phyloP scores from a whole-genome alignment of 2,797 vertebrate species.

The Poeciliopsis presidionis region DNA sequence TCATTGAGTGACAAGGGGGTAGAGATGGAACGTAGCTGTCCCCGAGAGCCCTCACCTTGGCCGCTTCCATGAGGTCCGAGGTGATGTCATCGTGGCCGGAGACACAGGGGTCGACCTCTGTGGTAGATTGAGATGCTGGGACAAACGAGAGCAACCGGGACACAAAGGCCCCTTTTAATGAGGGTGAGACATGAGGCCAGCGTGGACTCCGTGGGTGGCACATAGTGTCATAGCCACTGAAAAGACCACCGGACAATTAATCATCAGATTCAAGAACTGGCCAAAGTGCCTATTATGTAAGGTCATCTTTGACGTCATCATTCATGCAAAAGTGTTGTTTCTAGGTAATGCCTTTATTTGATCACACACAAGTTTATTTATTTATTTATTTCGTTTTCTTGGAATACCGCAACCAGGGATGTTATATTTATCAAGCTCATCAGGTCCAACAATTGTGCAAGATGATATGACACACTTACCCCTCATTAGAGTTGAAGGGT shows the following conservation, averaged over 20 bases:
- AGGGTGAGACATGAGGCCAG: conserved; percentile 77
- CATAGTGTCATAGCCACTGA: conserved; percentile 79
- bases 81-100: conserved; percentile 80
- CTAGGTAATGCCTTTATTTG: conserved; percentile 70
- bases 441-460: conserved; percentile 75
- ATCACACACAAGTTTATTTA: conserved; percentile 54
- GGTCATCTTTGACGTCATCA: conserved; percentile 66
- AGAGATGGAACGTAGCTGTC: conserved; percentile 65
- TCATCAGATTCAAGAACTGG: conserved; percentile 71
- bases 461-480: conserved; percentile 83
- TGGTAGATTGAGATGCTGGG: conserved; percentile 72
- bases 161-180: conserved; percentile 79
- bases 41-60: conserved; percentile 79
- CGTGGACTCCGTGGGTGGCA: conserved; percentile 78
- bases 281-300: conserved; percentile 79
- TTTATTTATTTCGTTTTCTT: conserved; percentile 1
- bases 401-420: conserved; percentile 69
- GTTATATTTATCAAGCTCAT: conserved; percentile 78
- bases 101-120: conserved; percentile 73
- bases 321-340: conserved; percentile 52
- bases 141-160: conserved; percentile 75
- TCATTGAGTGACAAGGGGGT: conserved; percentile 77
- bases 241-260: conserved; percentile 76
- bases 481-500: conserved; percentile 86
- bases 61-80: conserved; percentile 71